Conservation (phyloP, 2,113 vertebrate genomes). For the Austrofundulus limnaeus region DNA sequence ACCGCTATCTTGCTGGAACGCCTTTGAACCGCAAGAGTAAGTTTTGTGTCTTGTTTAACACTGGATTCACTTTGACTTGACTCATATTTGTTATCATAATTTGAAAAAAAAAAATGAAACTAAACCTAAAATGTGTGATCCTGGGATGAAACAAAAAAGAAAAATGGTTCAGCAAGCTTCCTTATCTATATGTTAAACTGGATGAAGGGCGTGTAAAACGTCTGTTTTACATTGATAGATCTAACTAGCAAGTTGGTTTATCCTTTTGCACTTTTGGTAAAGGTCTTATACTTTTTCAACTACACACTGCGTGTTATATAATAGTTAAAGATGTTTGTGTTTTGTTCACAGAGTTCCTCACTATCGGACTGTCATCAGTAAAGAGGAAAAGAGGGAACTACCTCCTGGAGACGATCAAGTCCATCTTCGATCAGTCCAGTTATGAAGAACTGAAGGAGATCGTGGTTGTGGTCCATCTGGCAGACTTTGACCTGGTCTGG, state of each 20-base stretch:
- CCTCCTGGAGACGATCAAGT: conserved; percentile 95
- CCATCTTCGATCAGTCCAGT: conserved; percentile 97
- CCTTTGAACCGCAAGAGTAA: conserved; percentile 93
- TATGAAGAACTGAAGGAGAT: conserved; percentile 97
- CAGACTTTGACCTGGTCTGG: conserved; percentile 92
- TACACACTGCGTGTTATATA: too few relatives aligned
- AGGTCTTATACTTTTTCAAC: too few relatives aligned
- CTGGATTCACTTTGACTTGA: background rate
- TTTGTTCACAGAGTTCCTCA: conserved; percentile 87
- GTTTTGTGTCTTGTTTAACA: conserved; percentile 39
- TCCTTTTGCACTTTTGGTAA: too few relatives aligned
- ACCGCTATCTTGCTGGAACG: conserved; percentile 92
- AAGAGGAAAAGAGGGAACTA: conserved; percentile 95
- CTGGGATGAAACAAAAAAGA: conserved; percentile 5
- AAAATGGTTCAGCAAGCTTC: background rate
- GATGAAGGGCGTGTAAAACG: background rate
- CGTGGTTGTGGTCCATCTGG: conserved; percentile 92
- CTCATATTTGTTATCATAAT: background rate
- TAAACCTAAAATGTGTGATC: conserved; percentile 9
- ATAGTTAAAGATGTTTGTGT: background rate
- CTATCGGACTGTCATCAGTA: conserved; percentile 94
- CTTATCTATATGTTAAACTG: background rate
- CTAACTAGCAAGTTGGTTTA: background rate
- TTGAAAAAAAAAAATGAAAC: conserved; percentile 1
- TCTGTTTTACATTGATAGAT: background rate